Base-by-base conservation (phyloP, 2,888 invertebrate genomes). In the Eledona agricola region DNA sequence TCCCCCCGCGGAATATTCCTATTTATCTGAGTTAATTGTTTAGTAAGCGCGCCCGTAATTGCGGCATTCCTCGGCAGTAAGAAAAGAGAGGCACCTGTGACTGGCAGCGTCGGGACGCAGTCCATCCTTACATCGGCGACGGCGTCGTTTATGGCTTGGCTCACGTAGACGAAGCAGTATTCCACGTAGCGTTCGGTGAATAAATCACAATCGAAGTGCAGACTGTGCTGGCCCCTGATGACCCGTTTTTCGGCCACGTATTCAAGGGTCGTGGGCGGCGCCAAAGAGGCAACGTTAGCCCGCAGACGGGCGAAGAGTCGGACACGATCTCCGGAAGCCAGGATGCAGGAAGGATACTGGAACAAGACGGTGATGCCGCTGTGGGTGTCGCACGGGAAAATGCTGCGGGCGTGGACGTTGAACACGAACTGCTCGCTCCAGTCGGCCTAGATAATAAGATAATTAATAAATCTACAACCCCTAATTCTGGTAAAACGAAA, bases 161-260 rank as follows among this genome's bases (percentile, higher is more conserved):
- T 92, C 17, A 92, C 90, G 74, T 93, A 93, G 46, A 90, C 88
- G 77, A 93, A 93, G 77, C 93, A 93, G 71, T 91, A 93, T 73
- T 92, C 92, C 13, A 91, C 86, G 70, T 85, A 92, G 35, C 87
- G 81, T 75, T 92, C 92, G 35, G 87, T 87, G 78, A 93, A 93
- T 29, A 90, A 79, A 7, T 90, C 88, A 69, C 93, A 93, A 74
- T 87, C 87, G 75, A 93, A 92, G 61, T 80, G 77, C 5, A 90
- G 80, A 10, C 87, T 86, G 76, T 91, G 89, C 67, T 87, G 87
- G 3, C 90, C 90, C 61, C 87, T 83, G 2, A 63, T 58, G 25
- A 87, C 84, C 54, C 82, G 77, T 56, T 85, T 82, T 69, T 88
- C 87, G 17, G 85, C 81, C 9, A 88, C 81, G 69, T 88, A 88